Base-by-base conservation (phyloP, 1,140 invertebrate species). In the Drosophila kikkawai region DNA sequence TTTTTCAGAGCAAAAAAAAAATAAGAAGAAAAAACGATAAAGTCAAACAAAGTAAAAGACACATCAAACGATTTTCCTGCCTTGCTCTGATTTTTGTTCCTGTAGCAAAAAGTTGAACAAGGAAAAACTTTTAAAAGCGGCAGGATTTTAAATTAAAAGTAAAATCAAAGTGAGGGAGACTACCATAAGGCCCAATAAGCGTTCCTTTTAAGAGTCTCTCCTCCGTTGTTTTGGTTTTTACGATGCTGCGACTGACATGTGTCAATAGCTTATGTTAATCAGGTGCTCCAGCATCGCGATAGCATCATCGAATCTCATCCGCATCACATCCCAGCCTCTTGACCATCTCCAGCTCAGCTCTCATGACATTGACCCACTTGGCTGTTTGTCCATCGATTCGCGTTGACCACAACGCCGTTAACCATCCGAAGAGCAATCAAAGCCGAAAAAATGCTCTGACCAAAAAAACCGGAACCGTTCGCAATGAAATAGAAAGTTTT, bases 401-500 rank as follows among this genome's bases (percentile, higher is more conserved):
- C 67, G 55, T 80, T 77, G 41, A 63, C 76, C 80, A 83, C 80
- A 83, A 74, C 65, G 75, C 22, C 32, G 61, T 63, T 67, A 65
- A 70, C 63, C 39, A 42, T 47, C 47, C 75, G 67, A 75, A 71
- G 63, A 82, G 41, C 57, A 44, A 68, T 67, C 67, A 70, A 68
- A 70, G 53, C 53, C 53, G 36, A 68, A 69, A 68, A 67, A 70
- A 55, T 34, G 13, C 37, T 55, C 32, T 17, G n/a, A 68, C 17
- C 22, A 48, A 19, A 45, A 71, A 83, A 87, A 88, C 84, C 85
- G 85, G 84, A 90, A 87, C 77, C 68, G 55, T 63, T 60, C 61
- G 53, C 65, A 84, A 75, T 84, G 69, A 87, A 88, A 87, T 88
- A 87, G 80, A 87, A 87, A 87, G 84, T 87, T 88, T 87, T 58